Percentiles rank a stretch among this genome's conserved stretches.
phyloP scores from a whole-genome alignment of 2,888 invertebrate species.

The Acrobasis repandana region DNA sequence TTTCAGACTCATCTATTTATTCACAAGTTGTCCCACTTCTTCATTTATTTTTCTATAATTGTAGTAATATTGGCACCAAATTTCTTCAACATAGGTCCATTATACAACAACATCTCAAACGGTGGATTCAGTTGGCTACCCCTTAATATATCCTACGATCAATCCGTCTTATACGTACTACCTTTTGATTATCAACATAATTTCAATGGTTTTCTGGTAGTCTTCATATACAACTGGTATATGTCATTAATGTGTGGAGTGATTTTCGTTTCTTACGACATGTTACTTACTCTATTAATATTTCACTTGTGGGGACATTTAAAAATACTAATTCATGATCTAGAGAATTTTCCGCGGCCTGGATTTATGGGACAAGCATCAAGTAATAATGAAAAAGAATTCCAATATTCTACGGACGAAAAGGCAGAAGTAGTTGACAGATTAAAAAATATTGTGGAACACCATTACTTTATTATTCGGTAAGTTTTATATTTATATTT shows the following conservation, averaged over 20 bases:
- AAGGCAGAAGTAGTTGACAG: neutral
- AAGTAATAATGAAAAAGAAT: too few relatives aligned
- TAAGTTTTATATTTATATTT: neutral
- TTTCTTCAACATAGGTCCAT: neutral
- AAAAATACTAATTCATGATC: neutral
- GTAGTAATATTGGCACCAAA: neutral
- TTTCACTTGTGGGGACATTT: constrained; percentile 11
- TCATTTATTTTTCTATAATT: neutral
- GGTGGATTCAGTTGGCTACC: neutral
- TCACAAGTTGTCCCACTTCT: neutral
- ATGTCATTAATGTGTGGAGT: neutral
- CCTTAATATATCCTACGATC: neutral
- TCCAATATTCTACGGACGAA: neutral
- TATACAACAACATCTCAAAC: neutral
- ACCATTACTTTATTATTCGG: neutral
- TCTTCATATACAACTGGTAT: neutral
- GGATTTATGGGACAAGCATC: neutral
- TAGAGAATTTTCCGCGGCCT: neutral
- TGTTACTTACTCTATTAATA: neutral
- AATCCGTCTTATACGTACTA: neutral
- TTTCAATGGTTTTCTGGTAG: neutral
- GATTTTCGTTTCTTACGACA: neutral
- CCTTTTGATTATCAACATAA: neutral
- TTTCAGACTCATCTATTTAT: neutral
- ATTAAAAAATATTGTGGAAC: neutral